phyloP scores from a whole-genome alignment of 2,888 invertebrate genomes.

The Tachina lurida region DNA sequence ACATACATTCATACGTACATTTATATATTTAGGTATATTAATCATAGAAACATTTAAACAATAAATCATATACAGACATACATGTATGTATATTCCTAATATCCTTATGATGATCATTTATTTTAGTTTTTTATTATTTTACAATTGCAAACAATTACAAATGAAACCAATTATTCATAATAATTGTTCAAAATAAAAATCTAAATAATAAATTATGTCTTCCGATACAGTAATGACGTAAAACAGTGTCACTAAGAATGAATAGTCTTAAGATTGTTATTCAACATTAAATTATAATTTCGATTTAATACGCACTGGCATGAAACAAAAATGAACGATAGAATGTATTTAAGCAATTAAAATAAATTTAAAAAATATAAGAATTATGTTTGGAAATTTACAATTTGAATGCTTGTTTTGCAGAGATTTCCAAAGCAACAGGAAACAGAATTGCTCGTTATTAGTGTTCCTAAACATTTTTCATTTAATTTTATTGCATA shows the following conservation, averaged over 20 bases:
- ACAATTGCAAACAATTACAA: conserved; percentile 26
- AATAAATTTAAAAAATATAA: not conserved
- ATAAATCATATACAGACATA: not conserved
- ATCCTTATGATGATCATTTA: conserved; percentile 20
- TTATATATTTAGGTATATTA: conserved; percentile 22
- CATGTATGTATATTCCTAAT: conserved; percentile 2
- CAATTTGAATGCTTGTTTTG: not conserved
- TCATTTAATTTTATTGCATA: no score
- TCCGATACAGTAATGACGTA: conserved; percentile 68
- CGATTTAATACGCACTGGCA: conserved; percentile 5
- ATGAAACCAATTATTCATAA: conserved; percentile 46
- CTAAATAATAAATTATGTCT: conserved; percentile 69
- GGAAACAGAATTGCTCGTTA: no score
- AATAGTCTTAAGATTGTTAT: conserved; percentile 56
- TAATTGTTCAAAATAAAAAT: conserved; percentile 61
- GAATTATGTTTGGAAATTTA: not conserved
- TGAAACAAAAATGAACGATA: not conserved
- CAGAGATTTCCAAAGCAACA: no score
- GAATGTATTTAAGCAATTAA: conserved; percentile 16
- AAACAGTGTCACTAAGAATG: conserved; percentile 63
- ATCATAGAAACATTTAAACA: conserved; percentile 14
- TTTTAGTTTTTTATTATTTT: conserved; percentile 26
- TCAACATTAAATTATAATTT: conserved; percentile 27
- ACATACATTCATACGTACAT: not conserved
- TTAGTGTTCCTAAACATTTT: no score